These are phyloP conservation scores for Girardia tigrina DNA, from an alignment of 2,888 invertebrate genomes.

Conservation along the genomic window DNA sequence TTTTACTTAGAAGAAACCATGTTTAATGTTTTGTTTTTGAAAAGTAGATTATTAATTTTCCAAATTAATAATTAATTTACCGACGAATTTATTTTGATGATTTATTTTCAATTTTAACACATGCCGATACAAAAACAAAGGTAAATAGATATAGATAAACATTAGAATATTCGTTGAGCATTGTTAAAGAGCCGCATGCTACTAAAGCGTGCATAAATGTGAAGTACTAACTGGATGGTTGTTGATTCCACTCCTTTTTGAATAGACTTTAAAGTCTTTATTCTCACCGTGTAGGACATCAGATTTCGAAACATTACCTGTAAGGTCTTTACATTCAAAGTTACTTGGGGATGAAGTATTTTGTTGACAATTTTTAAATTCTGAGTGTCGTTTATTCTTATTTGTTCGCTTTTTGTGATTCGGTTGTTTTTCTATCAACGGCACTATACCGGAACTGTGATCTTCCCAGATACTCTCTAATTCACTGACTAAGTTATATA, in stretches of 20 bases:
- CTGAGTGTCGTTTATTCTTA: conserved; percentile 11
- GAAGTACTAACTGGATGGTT: conserved; percentile 1
- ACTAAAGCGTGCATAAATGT: conserved; percentile 5
- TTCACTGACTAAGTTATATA: conserved; percentile 20
- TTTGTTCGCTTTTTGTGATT: conserved; percentile 11
- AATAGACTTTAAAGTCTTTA: not conserved
- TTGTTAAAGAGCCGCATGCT: too few relatives aligned
- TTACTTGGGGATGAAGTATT: not conserved
- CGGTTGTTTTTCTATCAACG: not conserved
- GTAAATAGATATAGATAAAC: too few relatives aligned
- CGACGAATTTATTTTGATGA: too few relatives aligned
- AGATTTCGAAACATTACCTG: not conserved
- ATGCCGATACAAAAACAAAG: too few relatives aligned
- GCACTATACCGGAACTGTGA: not conserved
- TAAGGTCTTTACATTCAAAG: not conserved
- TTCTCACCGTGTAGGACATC: not conserved
- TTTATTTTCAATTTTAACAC: too few relatives aligned
- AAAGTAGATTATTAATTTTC: too few relatives aligned
- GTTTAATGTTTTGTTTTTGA: too few relatives aligned
- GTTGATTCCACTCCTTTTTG: not conserved
- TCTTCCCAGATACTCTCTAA: conserved; percentile 19
- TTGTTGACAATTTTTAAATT: not conserved
- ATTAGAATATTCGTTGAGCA: too few relatives aligned
- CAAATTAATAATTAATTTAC: too few relatives aligned
- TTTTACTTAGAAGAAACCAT: too few relatives aligned